These are phyloP conservation scores for Sinocyclocheilus anshuiensis DNA, from an alignment of 2,113 vertebrate species.

Conservation along the genomic window DNA sequence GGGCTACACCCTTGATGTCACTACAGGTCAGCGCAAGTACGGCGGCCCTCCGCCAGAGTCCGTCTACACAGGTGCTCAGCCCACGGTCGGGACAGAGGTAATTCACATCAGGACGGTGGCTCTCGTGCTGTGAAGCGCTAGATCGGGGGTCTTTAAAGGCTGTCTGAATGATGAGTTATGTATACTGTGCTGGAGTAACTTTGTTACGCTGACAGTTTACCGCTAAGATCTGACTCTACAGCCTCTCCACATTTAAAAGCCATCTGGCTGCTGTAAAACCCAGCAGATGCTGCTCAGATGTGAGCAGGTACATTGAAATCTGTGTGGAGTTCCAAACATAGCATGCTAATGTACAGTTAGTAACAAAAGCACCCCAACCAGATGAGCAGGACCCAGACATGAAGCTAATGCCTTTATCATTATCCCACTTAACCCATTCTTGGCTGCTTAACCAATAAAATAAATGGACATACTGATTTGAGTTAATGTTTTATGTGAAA, in stretches of 20 bases:
- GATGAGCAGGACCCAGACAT: too few relatives aligned
- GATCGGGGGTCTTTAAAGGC: neutral
- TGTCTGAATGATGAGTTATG: conserved; percentile 51
- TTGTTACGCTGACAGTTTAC: conserved; percentile 53
- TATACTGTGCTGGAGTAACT: conserved; percentile 55
- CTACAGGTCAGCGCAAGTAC: conserved; percentile 97
- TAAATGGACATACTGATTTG: too few relatives aligned
- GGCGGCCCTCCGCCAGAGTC: conserved; percentile 93
- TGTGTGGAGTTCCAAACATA: neutral
- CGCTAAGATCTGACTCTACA: conserved; percentile 56
- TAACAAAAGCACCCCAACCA: too few relatives aligned
- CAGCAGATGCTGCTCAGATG: neutral
- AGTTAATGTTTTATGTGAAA: too few relatives aligned
- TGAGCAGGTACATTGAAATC: neutral
- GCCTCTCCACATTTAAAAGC: neutral
- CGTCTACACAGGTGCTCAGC: conserved; percentile 89
- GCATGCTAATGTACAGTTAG: too few relatives aligned
- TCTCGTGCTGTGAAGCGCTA: neutral
- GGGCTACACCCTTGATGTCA: conserved; percentile 95
- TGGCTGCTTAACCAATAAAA: too few relatives aligned
- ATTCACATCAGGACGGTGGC: neutral
- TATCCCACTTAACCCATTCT: too few relatives aligned
- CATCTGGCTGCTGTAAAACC: neutral
- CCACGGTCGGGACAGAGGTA: conserved; percentile 95
- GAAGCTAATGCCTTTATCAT: too few relatives aligned